Conservation (phyloP, 2,113 vertebrate genomes). For the Onychorhynchus coronatus region DNA sequence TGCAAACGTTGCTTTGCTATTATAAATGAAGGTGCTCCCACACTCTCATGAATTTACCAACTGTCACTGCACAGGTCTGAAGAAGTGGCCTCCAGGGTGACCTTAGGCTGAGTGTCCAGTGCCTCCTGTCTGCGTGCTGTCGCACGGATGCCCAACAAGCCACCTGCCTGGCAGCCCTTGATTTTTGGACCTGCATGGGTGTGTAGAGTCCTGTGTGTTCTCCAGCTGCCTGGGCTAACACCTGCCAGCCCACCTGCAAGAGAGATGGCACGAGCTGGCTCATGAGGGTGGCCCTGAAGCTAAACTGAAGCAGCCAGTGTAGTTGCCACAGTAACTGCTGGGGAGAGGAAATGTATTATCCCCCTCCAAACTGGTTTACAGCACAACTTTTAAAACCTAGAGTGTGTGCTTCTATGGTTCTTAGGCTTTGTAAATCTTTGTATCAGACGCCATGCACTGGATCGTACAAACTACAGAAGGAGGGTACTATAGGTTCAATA, state of each 20-base stretch:
- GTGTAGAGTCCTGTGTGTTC: not conserved
- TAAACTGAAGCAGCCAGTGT: not conserved
- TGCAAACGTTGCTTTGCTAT: not conserved
- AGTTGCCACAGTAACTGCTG: constrained; percentile 1
- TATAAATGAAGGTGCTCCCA: not conserved
- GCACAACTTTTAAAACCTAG: not conserved
- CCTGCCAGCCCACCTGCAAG: not conserved
- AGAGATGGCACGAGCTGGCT: not conserved
- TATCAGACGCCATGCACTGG: too few species aligned
- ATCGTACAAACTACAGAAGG: rapidly evolving
- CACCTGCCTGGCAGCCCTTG: not conserved
- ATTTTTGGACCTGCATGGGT: not conserved
- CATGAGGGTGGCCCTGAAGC: not conserved
- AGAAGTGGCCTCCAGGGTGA: not conserved
- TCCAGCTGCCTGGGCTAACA: not conserved
- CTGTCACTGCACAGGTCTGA: not conserved
- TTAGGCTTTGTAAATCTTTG: not conserved
- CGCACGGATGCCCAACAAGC: rapidly evolving
- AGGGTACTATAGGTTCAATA: not conserved
- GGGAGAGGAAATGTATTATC: not conserved
- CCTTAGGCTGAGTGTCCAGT: not conserved
- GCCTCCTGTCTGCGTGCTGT: not conserved
- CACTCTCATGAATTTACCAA: not conserved
- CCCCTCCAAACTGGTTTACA: not conserved
- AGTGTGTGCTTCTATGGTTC: not conserved